Base-by-base conservation (phyloP, 2,888 invertebrate species). In the Ormyrus thymus region DNA sequence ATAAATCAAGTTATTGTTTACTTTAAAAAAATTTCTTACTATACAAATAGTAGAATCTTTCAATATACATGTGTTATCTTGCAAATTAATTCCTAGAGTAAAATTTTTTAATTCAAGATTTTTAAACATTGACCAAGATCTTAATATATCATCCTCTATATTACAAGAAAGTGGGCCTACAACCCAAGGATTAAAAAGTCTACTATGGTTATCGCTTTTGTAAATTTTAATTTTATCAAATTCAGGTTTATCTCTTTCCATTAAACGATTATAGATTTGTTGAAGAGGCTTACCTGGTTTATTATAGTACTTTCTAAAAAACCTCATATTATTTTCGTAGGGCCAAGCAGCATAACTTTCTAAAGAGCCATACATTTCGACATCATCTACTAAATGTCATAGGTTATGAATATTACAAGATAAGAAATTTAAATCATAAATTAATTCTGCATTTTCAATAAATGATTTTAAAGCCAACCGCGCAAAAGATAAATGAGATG, bases 31-130 rank as follows among this genome's bases (percentile, higher is more conserved):
- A 29, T 66, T 66, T 8, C 29, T 0, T 5, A 66, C 43, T 11
- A 66, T 43, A 43, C 66, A 66, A 51, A 66, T 66, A 3, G 66
- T 13, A 66, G 0, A n/a, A n/a, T 66, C 66, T 6, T 66, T 6
- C 6, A 66, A 53, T 6, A 53, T 66, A 51, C 66, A 66, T 6
- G 51, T 53, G 51, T 66, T 66, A 1, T 66, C 51, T 53, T 53
- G 1, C 43, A 66, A 51, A 51, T 51, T 53, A 1, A n/a, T 51
- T 3, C 66, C 66, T 43, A 66, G 11, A 1, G 51, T 53, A 29
- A 66, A 66, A 29, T 6, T 43, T 66, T 51, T 66, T n/a, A 6
- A 53, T 66, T 66, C 29, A 66, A 66, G 51, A 51, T 66, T 66
- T 53, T 66, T 9, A 66, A 15, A 66, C 51, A 53, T 53, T 51